Base-by-base conservation (phyloP, 2,113 vertebrate species). In the Syngnathus scovelli region DNA sequence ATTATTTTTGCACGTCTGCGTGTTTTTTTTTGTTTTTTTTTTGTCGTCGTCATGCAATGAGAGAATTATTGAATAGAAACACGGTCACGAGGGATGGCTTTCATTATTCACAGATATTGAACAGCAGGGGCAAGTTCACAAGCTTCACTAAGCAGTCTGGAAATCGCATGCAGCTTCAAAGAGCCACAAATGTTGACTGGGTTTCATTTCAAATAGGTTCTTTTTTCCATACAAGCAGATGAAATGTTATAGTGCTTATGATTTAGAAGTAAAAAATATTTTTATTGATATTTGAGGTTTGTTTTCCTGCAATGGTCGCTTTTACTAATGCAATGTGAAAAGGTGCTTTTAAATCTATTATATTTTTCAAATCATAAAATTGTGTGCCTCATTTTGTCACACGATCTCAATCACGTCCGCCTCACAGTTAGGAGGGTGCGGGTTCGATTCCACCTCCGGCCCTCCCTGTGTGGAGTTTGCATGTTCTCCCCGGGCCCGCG, bases 101-200 rank as follows among this genome's bases (percentile, higher is more conserved):
- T 89, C 67, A 84, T 90, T 89, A 89, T 89, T 89, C 80, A 88
- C 76, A 82, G 72, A 78, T 89, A 87, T 82, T 86, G 83, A 88
- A 88, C 81, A 87, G 80, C 78, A 80, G 78, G 78, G 68, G 76
- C 73, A 74, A 84, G 65, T 79, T 84, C 72, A 82, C 71, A 82
- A 78, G 70, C 81, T 84, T 4, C 41, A 70, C 81, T 89, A 87
- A 88, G 88, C 85, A 85, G 69, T 87, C 86, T 66, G 70, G 74
- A 83, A 89, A 79, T 23, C 44, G 69, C 85, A 80, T 51, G 38
- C 41, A 86, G 76, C 82, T 84, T 87, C 70, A 52, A 64, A 83
- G 67, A 76, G 4, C 56, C 69, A 52, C 48, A 21, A 74, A 49
- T 74, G 71, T 73, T 75, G 68, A 86, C 84, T 83, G 81, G 67